Base-by-base conservation (phyloP, 2,797 vertebrate genomes). In the Gastrophryne carolinensis region DNA sequence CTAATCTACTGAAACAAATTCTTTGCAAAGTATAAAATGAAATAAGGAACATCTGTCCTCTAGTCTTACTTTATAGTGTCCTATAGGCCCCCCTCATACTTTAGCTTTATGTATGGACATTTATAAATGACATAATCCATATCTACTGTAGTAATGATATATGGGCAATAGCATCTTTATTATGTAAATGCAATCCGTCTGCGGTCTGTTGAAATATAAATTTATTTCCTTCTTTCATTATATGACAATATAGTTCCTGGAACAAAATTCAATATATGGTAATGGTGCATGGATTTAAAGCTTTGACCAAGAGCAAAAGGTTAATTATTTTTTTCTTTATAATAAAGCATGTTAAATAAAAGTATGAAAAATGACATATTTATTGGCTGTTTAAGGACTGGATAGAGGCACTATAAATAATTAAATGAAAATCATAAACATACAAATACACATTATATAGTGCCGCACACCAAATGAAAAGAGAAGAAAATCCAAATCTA, bases 191-290 rank as follows among this genome's bases (percentile, higher is more conserved):
- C 65, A 78, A 78, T 78, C 75, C 72, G 60, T 41, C 68, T 72
- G 67, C 58, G 75, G 65, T 70, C 58, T 27, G 26, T 50, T 53
- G 50, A 60, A 78, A 78, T 78, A 78, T 78, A 72, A 78, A 78
- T 78, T 68, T 41, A 78, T 78, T 71, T 64, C 75, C 34, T 35
- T 63, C 68, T 32, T 78, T 78, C 75, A 78, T 78, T 78, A 78
- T 78, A 77, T 77, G 57, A 68, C 74, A 63, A 77, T 77, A 78
- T 78, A 78, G 71, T 78, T 78, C 67, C 75, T 65, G 75, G 75
- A 78, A 78, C 60, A 72, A 39, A 65, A 72, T 65, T 78, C 75
- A 72, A 78, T 78, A 78, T 78, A 78, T 78, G 75, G 62, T 72
- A 78, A 78, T 78, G 67, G 49, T 17, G 68, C 67, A 78, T 65